A percentile compares a stretch with the other conserved stretches of the same genome.
These are phyloP conservation scores for Scotopteryx bipunctaria DNA, from an alignment of 2,888 invertebrate species.

Conservation along the genomic window DNA sequence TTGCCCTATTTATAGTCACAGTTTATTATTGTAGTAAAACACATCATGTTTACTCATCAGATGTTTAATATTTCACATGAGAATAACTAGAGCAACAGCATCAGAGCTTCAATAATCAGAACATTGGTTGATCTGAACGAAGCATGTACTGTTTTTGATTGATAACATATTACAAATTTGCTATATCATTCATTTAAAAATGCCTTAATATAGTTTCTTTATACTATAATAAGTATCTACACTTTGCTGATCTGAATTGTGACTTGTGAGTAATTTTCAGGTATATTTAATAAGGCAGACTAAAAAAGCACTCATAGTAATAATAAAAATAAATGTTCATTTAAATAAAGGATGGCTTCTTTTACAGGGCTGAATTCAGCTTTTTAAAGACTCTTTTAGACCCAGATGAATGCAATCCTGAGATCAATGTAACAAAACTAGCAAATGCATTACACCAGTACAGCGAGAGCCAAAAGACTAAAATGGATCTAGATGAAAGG, in stretches of 20 bases:
- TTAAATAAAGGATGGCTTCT: background rate
- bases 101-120: no score
- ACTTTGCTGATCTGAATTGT: no score
- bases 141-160: no score
- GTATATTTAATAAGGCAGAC: no score
- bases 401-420: constrained; percentile 68
- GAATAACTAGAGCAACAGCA: background rate
- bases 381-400: constrained; percentile 68
- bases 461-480: constrained; percentile 67
- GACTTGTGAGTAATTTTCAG: no score
- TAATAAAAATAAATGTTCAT: no score
- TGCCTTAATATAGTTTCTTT: no score
- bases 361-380: constrained; percentile 63
- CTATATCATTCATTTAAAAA: no score
- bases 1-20: constrained; percentile 26
- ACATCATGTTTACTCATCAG: background rate
- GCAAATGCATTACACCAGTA: constrained; percentile 66
- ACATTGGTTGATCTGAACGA: background rate
- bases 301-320: no score
- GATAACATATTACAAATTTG: no score
- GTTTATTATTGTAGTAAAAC: constrained; percentile 19
- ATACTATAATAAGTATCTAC: no score
- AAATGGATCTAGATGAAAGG: constrained; percentile 75
- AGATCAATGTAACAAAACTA: constrained; percentile 64
- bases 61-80: no score